Base-by-base conservation (phyloP, 1,140 invertebrate species). In the Apis laboriosa region DNA sequence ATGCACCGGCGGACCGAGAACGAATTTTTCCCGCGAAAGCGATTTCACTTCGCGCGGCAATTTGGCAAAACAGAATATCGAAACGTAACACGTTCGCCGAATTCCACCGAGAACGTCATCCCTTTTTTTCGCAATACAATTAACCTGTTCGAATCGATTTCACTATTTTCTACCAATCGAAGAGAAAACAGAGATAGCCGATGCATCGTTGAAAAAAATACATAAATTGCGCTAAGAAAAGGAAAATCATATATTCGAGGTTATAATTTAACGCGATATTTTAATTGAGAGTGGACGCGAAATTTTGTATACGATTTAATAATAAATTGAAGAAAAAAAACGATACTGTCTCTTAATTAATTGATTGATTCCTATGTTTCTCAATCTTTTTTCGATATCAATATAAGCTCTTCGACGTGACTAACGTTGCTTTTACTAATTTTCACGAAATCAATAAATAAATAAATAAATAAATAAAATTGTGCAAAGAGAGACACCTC, bases 11-110 rank as follows among this genome's bases (percentile, higher is more conserved):
- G 73, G 60, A 67, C 43, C 63, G 43, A 49, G 17, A 56, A 81
- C 28, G 64, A 68, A 81, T 67, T 49, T 76, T 77, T 60, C 34
- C 9, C 24, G 73, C 43, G 80, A 81, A 81, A 76, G 73, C 55
- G 80, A 67, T 81, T 81, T 81, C 73, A 55, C 73, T n/a, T 60
- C 34, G 43, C 34, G 43, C 51, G 61, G 51, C 28, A 28, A 77
- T 74, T 74, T 49, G 56, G 17, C 51, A 72, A 72, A 55, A 72
- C 53, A 7, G n/a, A 13, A 70, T 70, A 70, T 70, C 49, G 13
- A 72, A 72, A 72, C n/a, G 67, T n/a, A 12, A 24, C n/a, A 19
- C 11, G 70, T 21, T 72, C 17, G 4, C 12, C 53, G 43, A 28
- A 28, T 21, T 55, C 51, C 15, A 28, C 21, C 67, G n/a, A 53